phyloP scores from a whole-genome alignment of 1,140 invertebrate genomes.

The Brachionus sp. region DNA sequence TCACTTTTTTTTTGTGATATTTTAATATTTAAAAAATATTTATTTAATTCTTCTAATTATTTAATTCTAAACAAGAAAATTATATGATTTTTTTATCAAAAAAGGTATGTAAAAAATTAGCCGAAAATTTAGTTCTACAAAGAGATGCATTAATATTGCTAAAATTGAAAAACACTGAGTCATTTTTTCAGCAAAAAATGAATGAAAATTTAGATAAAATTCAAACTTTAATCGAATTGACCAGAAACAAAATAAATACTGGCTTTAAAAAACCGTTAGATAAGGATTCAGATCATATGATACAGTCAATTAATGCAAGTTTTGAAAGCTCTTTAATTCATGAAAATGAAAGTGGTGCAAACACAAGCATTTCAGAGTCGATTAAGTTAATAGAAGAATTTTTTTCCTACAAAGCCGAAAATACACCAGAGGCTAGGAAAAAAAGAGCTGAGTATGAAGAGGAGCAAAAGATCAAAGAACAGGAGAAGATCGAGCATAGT shows the following conservation, averaged over 20 bases:
- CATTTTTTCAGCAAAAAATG: neutral
- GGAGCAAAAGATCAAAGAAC: neutral
- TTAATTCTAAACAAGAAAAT: too few relatives aligned
- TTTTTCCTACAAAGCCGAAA: neutral
- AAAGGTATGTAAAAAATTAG: neutral
- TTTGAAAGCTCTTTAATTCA: neutral
- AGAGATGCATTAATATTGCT: neutral
- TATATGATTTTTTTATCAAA: too few relatives aligned
- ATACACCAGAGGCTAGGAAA: neutral
- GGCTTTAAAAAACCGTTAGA: neutral
- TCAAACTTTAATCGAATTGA: constrained; percentile 20
- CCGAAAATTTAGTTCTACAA: neutral
- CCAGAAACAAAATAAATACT: neutral
- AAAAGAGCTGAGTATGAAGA: neutral
- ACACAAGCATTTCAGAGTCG: neutral
- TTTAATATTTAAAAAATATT: too few relatives aligned
- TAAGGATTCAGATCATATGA: neutral
- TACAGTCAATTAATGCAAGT: neutral
- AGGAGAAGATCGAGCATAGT: neutral
- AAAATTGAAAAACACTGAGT: neutral
- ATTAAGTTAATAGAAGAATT: neutral
- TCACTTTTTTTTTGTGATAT: too few relatives aligned
- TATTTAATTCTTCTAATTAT: too few relatives aligned
- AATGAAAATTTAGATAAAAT: constrained; percentile 14
- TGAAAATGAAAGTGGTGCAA: neutral